Base-by-base conservation (phyloP, 2,888 invertebrate genomes). In the Sphaeridia pumilis region DNA sequence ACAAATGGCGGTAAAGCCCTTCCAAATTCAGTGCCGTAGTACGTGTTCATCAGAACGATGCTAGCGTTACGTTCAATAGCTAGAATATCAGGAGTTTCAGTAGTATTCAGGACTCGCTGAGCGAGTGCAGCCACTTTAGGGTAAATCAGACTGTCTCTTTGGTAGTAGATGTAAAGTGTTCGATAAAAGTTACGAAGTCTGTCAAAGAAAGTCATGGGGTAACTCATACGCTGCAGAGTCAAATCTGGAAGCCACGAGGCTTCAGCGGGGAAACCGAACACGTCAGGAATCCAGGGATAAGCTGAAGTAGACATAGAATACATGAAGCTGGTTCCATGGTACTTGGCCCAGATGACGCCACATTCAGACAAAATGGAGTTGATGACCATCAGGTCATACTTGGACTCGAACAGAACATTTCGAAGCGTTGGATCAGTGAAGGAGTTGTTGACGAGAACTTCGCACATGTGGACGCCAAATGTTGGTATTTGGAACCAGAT, bases 31-130 rank as follows among this genome's bases (percentile, higher is more conserved):
- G 53, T 41, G 0, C 60, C 44, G 2, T 28, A 31, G 48, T 61
- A 60, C 1, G 58, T 49, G 49, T 63, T 63, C 25, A 59, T 27
- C 5, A 63, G 34, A 7, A 63, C 53, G 2, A 63, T n/a, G 46
- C 59, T 58, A 1, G 58, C 48, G 41, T 48, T 46, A 20, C 52
- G 43, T 12, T 54, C 51, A 12, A 53, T 20, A 1, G 54, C 51
- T 1, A 51, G 24, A 22, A 54, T 50, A 12, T 45, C 12, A 3
- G 57, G 63, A 7, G 55, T 3, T 14, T 5, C 25, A 22, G 24
- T 22, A 24, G 47, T n/a, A 14, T 43, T 21, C 25, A 54, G 49
- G 4, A 34, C 26, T 20, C 49, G 26, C 24, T 38, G 44, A 34
- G 48, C 49, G 14, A 45, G 21, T 5, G 44, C 25, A 34, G 38